These are phyloP conservation scores for Montipora cactus DNA, from an alignment of 64 coral and sea anemone genomes.

Conservation along the genomic window DNA sequence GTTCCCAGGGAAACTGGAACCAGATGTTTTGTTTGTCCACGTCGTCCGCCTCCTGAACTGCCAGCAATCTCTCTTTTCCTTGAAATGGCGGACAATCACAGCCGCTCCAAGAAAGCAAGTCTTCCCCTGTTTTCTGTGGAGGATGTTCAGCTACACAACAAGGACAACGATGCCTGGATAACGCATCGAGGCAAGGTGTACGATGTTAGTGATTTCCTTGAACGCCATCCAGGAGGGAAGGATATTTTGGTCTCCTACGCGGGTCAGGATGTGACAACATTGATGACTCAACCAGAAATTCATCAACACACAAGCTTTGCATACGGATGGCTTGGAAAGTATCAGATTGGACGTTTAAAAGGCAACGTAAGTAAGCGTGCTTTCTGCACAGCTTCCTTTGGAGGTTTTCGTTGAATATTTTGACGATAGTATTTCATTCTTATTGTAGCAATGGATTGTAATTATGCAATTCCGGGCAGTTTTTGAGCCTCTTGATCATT, in stretches of 20 bases:
- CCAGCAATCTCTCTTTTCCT: no score
- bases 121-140: conserved; percentile 69
- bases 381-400: neutral
- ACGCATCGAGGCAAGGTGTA: conserved; percentile 89
- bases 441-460: no score
- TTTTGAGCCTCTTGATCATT: no score
- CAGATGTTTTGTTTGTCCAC: neutral
- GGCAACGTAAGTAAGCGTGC: conserved; percentile 58
- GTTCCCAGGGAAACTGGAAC: conserved; percentile 35
- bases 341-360: conserved; percentile 86
- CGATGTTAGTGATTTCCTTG: conserved; percentile 89
- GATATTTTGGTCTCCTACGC: conserved; percentile 83
- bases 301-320: conserved; percentile 93
- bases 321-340: conserved; percentile 95
- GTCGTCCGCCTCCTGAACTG: neutral
- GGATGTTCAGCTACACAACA: conserved; percentile 78
- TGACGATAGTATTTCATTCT: neutral
- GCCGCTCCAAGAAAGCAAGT: neutral
- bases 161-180: conserved; percentile 86
- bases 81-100: conserved; percentile 52
- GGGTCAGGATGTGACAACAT: conserved; percentile 84
- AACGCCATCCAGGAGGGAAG: conserved; percentile 90
- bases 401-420: neutral
- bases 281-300: conserved; percentile 79
- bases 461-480: no score